Percentiles rank a stretch among this genome's conserved stretches.
Evolutionary conservation across 1,140 invertebrate genomes (phyloP).

Genomic region (Atopsyche davidsoni): DNA sequence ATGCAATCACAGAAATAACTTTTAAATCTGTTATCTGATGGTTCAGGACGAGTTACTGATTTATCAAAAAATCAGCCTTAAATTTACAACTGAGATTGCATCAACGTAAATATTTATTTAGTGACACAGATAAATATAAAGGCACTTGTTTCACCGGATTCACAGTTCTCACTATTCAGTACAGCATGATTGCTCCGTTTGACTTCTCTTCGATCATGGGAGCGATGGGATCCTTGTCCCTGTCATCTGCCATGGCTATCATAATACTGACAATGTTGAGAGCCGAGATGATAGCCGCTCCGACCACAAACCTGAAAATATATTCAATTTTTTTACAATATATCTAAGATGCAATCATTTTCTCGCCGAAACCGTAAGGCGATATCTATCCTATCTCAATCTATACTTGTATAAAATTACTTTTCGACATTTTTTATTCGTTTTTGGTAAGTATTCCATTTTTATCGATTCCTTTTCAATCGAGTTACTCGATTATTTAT

Average conservation of each 20-base stretch:
- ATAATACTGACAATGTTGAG: conserved; percentile 70
- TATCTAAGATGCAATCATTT: too few relatives aligned
- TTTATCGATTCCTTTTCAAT: neutral
- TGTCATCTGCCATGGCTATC: conserved; percentile 61
- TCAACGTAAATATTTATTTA: too few relatives aligned
- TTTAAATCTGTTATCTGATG: too few relatives aligned
- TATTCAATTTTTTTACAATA: neutral
- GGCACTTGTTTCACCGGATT: too few relatives aligned
- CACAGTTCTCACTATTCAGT: conserved; percentile 50
- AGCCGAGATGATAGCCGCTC: conserved; percentile 62
- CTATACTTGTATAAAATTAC: too few relatives aligned
- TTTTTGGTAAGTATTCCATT: neutral
- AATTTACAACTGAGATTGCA: too few relatives aligned
- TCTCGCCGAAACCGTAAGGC: too few relatives aligned
- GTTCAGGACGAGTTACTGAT: too few relatives aligned
- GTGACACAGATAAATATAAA: too few relatives aligned
- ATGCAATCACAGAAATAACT: too few relatives aligned
- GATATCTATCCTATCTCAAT: too few relatives aligned
- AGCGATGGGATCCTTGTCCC: conserved; percentile 56
- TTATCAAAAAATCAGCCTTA: too few relatives aligned
- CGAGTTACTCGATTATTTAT: conserved; percentile 1
- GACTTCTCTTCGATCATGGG: conserved; percentile 73
- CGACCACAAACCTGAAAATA: conserved; percentile 65
- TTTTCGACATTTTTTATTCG: neutral
- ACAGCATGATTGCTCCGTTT: conserved; percentile 79